Evolutionary conservation across 1,140 invertebrate genomes (phyloP), one percentile per base, ranked within the genome.

Genomic region (Theocolax elegans): DNA sequence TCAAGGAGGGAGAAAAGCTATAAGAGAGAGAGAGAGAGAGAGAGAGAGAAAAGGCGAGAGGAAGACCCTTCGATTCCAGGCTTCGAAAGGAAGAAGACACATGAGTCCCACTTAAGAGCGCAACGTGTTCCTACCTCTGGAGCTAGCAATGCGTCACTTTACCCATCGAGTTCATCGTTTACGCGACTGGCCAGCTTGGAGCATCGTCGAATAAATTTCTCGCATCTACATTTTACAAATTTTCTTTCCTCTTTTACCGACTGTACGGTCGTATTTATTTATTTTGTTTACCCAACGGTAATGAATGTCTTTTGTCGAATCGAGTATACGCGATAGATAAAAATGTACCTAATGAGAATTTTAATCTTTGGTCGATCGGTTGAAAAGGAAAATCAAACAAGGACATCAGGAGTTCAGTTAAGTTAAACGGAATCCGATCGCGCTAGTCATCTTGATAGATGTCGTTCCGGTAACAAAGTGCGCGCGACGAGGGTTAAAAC

Each of bases 41-140:
- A 35, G 59, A 56, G 51, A 56, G 60, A 69, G 63, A 77, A 77
- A 15, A 7, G 21, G n/a, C 2, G 10, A 25, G 0, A 10, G 10
- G n/a, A 9, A 9, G 76, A 83, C 82, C 79, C 82, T 84, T 85
- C 83, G 83, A 85, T 85, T 75, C 78, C 70, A 75, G 59, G 74
- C 73, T 77, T 60, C 59, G 49, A 63, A 40, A 69, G 58, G 74
- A 81, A 72, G 71, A 80, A 83, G 79, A 82, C 79, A 76, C 81
- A 83, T 74, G 76, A 77, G 72, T 78, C 71, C 79, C 81, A 82
- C 81, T 84, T 81, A 80, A 75, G 77, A 58, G 72, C 72, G 67
- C 73, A 58, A 69, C 76, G 63, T 77, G 77, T 80, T 80, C 71
- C 75, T 42, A 2, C 13, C 15, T 3, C 25, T 1, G 15, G 54